Percentiles rank a stretch among this genome's conserved stretches.
Conservation (phyloP, 1,140 invertebrate genomes). For the Melanaphis sacchari region DNA sequence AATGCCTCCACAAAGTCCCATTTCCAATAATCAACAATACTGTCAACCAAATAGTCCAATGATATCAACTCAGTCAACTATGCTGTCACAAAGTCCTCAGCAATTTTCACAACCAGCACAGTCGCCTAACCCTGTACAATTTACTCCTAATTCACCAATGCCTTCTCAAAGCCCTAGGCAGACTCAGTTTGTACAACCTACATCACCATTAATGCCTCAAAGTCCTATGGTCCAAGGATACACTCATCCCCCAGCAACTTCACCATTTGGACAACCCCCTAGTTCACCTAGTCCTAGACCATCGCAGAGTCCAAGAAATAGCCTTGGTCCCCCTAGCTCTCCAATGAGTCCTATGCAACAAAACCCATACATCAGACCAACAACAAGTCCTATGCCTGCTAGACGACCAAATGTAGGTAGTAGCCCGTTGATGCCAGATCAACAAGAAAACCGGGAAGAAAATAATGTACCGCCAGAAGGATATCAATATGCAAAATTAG, state of each 20-base stretch:
- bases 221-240: slow-evolving; percentile 69
- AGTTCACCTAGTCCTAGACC: slow-evolving; percentile 58
- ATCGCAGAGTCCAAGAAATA: slow-evolving; percentile 41
- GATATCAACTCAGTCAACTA: slow-evolving; percentile 67
- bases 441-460: slow-evolving; percentile 51
- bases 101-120: slow-evolving; percentile 61
- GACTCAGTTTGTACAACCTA: slow-evolving; percentile 67
- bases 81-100: slow-evolving; percentile 68
- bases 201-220: slow-evolving; percentile 71
- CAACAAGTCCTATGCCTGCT: slow-evolving; percentile 58
- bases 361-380: slow-evolving; percentile 57
- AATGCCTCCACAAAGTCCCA: slow-evolving; percentile 59
- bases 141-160: slow-evolving; percentile 65
- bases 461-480: slow-evolving; percentile 49
- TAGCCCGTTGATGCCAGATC: slow-evolving; percentile 53
- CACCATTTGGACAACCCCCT: slow-evolving; percentile 58
- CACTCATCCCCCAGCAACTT: slow-evolving; percentile 52
- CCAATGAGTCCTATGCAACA: slow-evolving; percentile 59
- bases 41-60: slow-evolving; percentile 65
- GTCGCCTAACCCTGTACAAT: slow-evolving; percentile 58
- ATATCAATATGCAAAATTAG: slow-evolving; percentile 49
- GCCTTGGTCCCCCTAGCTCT: slow-evolving; percentile 58
- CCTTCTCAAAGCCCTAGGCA: slow-evolving; percentile 63
- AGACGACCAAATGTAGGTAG: slow-evolving; percentile 53
- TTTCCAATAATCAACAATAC: slow-evolving; percentile 63